These are phyloP conservation scores for Chionomys nivalis DNA, from an alignment of 2,113 vertebrate species.

Conservation along the genomic window DNA sequence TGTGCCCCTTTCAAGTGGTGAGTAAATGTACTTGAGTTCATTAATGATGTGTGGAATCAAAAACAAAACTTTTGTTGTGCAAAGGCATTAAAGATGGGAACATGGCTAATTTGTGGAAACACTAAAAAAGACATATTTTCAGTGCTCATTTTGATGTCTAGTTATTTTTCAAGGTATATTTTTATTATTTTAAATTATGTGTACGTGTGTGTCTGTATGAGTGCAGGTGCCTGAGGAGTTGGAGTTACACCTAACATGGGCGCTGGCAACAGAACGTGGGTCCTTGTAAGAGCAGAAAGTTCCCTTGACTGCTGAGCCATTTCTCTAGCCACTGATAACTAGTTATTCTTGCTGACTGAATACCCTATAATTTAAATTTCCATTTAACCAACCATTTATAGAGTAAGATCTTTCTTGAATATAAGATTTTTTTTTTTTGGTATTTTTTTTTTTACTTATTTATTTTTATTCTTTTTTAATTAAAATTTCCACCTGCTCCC, in stretches of 20 bases:
- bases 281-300: background rate
- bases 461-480: too few species aligned
- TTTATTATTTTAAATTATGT: background rate
- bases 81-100: constrained; percentile 26
- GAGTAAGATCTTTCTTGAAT: constrained; percentile 53
- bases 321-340: background rate
- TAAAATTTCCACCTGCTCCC: too few species aligned
- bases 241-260: background rate
- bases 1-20: background rate
- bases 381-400: constrained; percentile 48
- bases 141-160: constrained; percentile 21
- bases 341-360: constrained; percentile 15
- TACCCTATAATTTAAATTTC: constrained; percentile 43
- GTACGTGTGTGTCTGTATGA: background rate
- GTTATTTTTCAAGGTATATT: background rate
- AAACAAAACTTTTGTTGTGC: background rate
- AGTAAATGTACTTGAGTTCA: background rate
- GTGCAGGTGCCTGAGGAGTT: background rate
- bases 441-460: too few species aligned
- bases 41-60: background rate
- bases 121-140: background rate
- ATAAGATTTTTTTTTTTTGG: background rate
- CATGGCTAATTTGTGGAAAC: background rate
- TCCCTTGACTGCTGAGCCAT: background rate
- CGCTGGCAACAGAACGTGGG: background rate